phyloP scores from a whole-genome alignment of 2,888 invertebrate genomes.

The Rhopalosiphum nymphaeae region DNA sequence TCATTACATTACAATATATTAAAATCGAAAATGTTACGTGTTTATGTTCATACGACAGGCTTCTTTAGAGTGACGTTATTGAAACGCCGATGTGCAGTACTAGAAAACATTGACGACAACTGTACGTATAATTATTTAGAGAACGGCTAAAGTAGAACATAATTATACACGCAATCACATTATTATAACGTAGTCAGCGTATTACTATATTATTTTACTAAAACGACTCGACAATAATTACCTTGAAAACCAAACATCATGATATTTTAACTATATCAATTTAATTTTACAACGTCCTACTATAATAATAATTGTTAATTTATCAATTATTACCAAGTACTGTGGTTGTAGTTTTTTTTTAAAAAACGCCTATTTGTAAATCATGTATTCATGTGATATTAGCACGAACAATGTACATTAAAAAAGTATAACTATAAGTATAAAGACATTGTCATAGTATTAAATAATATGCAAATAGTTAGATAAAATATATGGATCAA shows the following conservation, averaged over 20 bases:
- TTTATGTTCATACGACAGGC: background rate
- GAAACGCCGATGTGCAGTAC: background rate
- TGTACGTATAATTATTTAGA: background rate
- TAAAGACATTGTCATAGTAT: background rate
- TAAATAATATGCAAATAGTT: background rate
- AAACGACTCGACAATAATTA: background rate
- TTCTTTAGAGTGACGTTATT: background rate
- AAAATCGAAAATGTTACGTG: conserved; percentile 26
- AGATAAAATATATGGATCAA: background rate
- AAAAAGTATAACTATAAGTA: background rate
- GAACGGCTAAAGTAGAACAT: background rate
- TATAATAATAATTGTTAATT: background rate
- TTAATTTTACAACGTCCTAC: background rate
- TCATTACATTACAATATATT: conserved; percentile 17
- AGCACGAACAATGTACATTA: background rate
- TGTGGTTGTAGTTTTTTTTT: background rate
- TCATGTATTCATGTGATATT: background rate
- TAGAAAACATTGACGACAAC: conserved; percentile 9
- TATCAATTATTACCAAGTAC: background rate
- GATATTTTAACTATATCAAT: background rate
- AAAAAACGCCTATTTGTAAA: background rate
- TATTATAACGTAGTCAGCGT: background rate
- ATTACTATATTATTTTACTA: background rate
- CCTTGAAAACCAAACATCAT: background rate
- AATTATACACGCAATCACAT: background rate